A percentile compares a stretch with the other conserved stretches of the same genome.
Evolutionary conservation across 2,888 invertebrate genomes (phyloP).

Genomic region (Willowsia nigromaculata): DNA sequence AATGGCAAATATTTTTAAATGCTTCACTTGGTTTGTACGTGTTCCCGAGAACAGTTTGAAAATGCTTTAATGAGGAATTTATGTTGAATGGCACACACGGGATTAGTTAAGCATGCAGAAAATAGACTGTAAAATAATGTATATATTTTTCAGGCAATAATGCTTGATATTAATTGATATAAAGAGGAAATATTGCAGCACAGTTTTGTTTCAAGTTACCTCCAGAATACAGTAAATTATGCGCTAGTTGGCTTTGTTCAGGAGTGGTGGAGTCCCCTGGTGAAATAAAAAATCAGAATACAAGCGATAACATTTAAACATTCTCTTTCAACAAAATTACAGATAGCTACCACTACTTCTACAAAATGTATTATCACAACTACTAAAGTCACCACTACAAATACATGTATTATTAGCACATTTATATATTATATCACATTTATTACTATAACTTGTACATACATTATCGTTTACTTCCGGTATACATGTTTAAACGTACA

Average conservation of each 20-base stretch:
- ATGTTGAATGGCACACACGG: background rate
- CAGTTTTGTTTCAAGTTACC: conserved; percentile 80
- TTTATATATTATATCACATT: background rate
- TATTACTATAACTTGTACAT: background rate
- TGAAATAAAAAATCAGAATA: conserved; percentile 68
- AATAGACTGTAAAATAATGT: background rate
- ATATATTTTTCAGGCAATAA: background rate
- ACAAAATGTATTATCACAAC: background rate
- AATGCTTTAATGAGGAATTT: background rate
- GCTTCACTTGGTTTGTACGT: too few species aligned
- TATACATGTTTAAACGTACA: background rate
- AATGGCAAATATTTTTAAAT: too few species aligned
- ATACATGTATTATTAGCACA: conserved; percentile 18
- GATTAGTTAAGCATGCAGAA: background rate
- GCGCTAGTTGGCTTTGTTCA: conserved; percentile 91
- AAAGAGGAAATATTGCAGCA: conserved; percentile 23
- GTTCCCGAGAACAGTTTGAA: too few species aligned
- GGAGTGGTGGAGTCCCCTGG: conserved; percentile 82
- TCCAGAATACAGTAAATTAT: conserved; percentile 93
- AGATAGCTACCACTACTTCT: background rate
- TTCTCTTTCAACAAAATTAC: conserved; percentile 17
- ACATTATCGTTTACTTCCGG: background rate
- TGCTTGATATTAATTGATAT: background rate
- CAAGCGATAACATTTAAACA: conserved; percentile 49
- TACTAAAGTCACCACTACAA: background rate